Evolutionary conservation across 2,113 vertebrate species (phyloP), one percentile per base, ranked within the genome.

Genomic region (Calypte anna): DNA sequence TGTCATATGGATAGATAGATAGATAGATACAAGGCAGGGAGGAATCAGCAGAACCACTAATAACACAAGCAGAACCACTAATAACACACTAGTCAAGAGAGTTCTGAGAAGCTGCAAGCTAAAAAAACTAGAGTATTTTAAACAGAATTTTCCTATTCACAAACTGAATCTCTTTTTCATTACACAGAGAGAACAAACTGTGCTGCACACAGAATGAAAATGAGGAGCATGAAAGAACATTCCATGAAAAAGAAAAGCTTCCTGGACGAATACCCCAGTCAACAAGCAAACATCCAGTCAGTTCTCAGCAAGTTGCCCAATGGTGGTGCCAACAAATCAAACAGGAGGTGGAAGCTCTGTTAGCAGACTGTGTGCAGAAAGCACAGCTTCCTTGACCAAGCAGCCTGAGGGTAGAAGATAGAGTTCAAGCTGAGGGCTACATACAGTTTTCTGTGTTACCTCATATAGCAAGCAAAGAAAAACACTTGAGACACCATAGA

Each of bases 131-230:
- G 28, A 83, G 87, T 90, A 88, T 74, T 95, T 96, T 31, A 69
- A 93, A 46, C 22, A 82, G 91, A 89, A 89, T 27, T 94, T 91
- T 81, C 64, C 76, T 93, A 95, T 94, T 96, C 93, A 91, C 53
- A 79, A 93, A 91, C 75, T 96, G 91, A 66, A 48, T 72, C 91
- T 92, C 86, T 83, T 91, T 96, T 96, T 94, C 93, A 96, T 54
- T 86, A 72, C 80, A 82, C 43, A 95, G 18, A 74, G 79, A 87
- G 87, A 94, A 94, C 91, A 91, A 91, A 93, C 61, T 4, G 67
- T 68, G 85, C 82, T 93, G 91, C 79, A 64, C 50, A 21, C 64
- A 64, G 94, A 96, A 97, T 94, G 77, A 94, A 93, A 96, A 97
- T 95, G 90, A 96, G 86, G 68, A 95, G 31, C 57, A 90, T 90